Conservation (phyloP, 2,113 vertebrate genomes). For the Cryptomyrus ogoouensis region DNA sequence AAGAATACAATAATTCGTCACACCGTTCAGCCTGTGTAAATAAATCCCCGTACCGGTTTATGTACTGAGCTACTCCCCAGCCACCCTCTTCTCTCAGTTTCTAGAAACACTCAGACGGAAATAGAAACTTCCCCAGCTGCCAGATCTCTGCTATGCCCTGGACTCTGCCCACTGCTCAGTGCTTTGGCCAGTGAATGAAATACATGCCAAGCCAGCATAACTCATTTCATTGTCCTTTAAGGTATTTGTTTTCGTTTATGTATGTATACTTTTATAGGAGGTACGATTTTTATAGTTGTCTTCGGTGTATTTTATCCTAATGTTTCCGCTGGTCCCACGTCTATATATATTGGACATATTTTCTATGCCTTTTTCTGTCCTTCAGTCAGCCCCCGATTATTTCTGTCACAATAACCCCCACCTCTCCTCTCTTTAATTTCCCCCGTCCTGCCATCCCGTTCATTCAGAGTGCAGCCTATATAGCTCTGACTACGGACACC, state of each 20-base stretch:
- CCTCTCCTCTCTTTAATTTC: conserved; percentile 10
- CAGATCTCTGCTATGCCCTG: conserved; percentile 52
- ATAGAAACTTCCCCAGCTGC: conserved; percentile 54
- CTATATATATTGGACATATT: background rate
- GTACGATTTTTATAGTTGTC: conserved; percentile 22
- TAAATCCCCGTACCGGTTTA: conserved; percentile 16
- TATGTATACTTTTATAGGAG: conserved; percentile 34
- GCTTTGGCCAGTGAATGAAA: conserved; percentile 31
- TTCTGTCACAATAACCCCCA: conserved; percentile 4
- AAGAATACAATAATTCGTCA: background rate
- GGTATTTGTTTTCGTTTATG: conserved; percentile 33
- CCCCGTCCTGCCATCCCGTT: conserved; percentile 8
- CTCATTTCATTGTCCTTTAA: conserved; percentile 28
- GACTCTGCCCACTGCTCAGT: conserved; percentile 20
- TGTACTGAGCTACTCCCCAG: conserved; percentile 27
- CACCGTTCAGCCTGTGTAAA: background rate
- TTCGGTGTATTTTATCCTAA: background rate
- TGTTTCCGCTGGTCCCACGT: conserved; percentile 5
- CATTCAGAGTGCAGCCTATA: conserved; percentile 8
- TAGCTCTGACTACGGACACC: conserved; percentile 29
- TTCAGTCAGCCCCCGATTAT: background rate
- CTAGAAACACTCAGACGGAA: conserved; percentile 54
- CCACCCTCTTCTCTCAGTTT: conserved; percentile 44
- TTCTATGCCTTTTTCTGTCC: conserved; percentile 21
- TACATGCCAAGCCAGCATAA: conserved; percentile 30